Percentiles rank a stretch among this genome's conserved stretches.
Conservation (phyloP, 2,888 invertebrate genomes). For the Polyommatus icarus region DNA sequence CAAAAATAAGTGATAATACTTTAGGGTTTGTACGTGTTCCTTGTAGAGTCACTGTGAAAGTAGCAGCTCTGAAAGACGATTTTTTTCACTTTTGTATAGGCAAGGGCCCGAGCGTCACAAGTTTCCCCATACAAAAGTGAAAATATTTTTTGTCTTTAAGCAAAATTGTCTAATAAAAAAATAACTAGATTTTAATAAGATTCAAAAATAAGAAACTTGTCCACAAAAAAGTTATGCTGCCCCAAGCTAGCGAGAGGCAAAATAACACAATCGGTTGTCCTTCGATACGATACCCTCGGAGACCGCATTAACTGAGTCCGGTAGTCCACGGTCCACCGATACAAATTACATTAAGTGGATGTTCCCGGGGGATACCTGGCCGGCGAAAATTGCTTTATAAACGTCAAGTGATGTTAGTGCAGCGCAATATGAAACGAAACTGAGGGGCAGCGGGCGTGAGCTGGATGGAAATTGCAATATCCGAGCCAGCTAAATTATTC, state of each 20-base stretch:
- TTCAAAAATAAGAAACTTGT: too few relatives aligned
- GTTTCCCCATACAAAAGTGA: too few relatives aligned
- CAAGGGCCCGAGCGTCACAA: too few relatives aligned
- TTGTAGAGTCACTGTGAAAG: too few relatives aligned
- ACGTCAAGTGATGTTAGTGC: constrained; percentile 56
- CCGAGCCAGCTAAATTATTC: constrained; percentile 49
- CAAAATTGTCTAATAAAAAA: too few relatives aligned
- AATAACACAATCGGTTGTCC: background rate
- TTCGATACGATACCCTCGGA: background rate
- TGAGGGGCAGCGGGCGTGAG: constrained; percentile 58
- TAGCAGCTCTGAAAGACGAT: too few relatives aligned
- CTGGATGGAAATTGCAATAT: constrained; percentile 72
- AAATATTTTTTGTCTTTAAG: too few relatives aligned
- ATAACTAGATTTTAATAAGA: too few relatives aligned
- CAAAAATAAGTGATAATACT: too few relatives aligned
- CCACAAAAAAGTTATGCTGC: background rate
- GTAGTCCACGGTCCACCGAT: background rate
- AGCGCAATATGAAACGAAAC: constrained; percentile 60
- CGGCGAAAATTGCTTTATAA: constrained; percentile 42
- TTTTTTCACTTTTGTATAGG: too few relatives aligned
- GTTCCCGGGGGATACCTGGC: constrained; percentile 14
- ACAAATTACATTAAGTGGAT: constrained; percentile 29
- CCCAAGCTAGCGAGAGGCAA: background rate
- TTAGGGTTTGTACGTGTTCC: too few relatives aligned
- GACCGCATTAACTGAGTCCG: background rate